These are phyloP conservation scores for Ammodytes marinus DNA, from an alignment of 2,113 vertebrate species.

Conservation along the genomic window DNA sequence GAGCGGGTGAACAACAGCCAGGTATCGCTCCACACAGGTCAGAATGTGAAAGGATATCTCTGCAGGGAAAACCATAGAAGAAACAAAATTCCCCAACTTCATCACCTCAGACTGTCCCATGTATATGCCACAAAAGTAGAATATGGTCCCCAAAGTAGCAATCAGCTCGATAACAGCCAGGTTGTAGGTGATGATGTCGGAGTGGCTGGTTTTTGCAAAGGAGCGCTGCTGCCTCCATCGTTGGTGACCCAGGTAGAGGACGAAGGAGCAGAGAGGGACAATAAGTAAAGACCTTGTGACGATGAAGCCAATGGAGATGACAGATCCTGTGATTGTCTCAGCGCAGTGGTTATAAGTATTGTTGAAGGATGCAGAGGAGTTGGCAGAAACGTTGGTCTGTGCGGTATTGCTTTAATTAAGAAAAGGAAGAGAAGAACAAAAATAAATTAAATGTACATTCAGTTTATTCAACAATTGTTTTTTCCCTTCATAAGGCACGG, in stretches of 20 bases:
- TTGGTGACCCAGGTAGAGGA: slow-evolving; percentile 23
- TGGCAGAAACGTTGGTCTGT: neutral
- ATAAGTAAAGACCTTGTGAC: neutral
- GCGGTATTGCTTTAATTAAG: neutral
- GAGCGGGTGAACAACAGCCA: slow-evolving; percentile 52
- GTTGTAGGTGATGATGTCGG: slow-evolving; percentile 45
- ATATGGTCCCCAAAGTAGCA: fast-evolving
- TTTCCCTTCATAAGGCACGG: no score
- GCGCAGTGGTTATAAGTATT: fast-evolving
- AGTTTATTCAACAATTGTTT: no score
- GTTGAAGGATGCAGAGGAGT: neutral
- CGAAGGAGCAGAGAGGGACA: neutral
- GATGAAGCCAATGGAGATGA: fast-evolving
- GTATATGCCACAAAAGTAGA: fast-evolving
- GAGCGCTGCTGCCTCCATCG: slow-evolving; percentile 8
- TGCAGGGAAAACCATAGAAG: fast-evolving
- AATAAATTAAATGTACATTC: neutral
- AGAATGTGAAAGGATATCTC: neutral
- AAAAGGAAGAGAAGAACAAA: neutral
- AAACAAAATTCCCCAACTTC: fast-evolving
- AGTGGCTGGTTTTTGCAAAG: slow-evolving; percentile 3
- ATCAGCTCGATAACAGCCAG: neutral
- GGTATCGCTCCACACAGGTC: slow-evolving; percentile 52
- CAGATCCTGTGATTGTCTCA: fast-evolving
- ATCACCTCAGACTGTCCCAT: fast-evolving